These are phyloP conservation scores for Frieseomelitta varia DNA, from an alignment of 1,140 invertebrate species.

Conservation along the genomic window DNA sequence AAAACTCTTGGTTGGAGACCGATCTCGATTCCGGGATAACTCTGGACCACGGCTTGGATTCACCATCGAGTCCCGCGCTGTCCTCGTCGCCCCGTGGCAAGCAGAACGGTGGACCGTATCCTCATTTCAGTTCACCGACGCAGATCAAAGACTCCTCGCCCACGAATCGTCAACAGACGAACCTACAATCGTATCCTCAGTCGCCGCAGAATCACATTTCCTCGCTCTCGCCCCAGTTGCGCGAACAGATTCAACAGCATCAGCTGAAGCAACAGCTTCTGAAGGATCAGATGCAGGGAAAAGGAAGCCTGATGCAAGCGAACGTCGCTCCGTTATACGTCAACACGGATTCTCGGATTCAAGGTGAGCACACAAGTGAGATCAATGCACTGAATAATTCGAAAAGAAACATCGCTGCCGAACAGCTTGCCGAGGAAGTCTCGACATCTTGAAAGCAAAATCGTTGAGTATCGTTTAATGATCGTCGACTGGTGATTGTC, in stretches of 20 bases:
- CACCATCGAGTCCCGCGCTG: constrained; percentile 70
- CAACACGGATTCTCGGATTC: constrained; percentile 76
- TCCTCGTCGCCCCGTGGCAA: constrained; percentile 68
- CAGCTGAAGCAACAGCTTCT: constrained; percentile 77
- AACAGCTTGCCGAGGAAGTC: too few species aligned
- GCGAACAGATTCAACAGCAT: constrained; percentile 77
- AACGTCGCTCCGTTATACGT: constrained; percentile 77
- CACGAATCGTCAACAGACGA: constrained; percentile 52
- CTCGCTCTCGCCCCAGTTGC: constrained; percentile 70
- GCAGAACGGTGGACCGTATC: constrained; percentile 66
- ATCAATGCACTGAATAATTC: too few species aligned
- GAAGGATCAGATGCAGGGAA: constrained; percentile 78
- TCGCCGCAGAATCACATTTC: constrained; percentile 69
- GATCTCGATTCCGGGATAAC: constrained; percentile 91
- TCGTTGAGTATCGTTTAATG: too few species aligned
- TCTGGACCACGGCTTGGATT: constrained; percentile 83
- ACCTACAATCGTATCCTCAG: constrained; percentile 55
- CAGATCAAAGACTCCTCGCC: constrained; percentile 67
- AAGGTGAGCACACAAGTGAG: constrained; percentile 47
- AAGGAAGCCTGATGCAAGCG: constrained; percentile 68
- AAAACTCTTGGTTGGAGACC: constrained; percentile 91
- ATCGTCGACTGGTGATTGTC: too few species aligned
- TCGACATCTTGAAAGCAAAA: too few species aligned
- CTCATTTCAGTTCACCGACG: constrained; percentile 56
- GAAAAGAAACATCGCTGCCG: too few species aligned